Evolutionary conservation across 2,113 vertebrate genomes (phyloP), one percentile per base, ranked within the genome.

Genomic region (Epinephelus cyanopodus): DNA sequence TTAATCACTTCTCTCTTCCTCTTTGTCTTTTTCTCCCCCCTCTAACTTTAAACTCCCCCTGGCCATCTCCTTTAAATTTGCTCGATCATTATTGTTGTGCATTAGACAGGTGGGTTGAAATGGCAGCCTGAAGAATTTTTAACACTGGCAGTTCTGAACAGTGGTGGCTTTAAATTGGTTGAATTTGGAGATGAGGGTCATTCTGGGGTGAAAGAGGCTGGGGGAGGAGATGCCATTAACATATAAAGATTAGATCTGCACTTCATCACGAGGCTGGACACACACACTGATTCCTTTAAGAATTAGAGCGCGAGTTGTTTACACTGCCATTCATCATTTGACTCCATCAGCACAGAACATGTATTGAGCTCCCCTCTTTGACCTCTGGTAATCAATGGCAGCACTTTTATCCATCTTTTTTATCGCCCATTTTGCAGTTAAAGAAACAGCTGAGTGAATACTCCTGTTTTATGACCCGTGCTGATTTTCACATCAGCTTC

Each of bases 1-100:
- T 81, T 83, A 87, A 93, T 91, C 83, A 87, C 83, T 53, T 75
- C 67, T 87, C 66, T 47, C 66, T 29, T 74, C 12, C 48, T 29
- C 54, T 62, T 45, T 77, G 14, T 42, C 23, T 23, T 33, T 5
- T 37, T 7, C 19, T 50, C 21, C 7, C 25, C n/a, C 8, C 27
- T 29, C 47, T 2, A 77, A 75, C 63, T 48, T 73, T 67, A 64
- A 56, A 18, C 67, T 48, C 10, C 21, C 33, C 19, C 85, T 64
- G 48, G 13, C 25, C 0, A 2, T 62, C 21, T 56, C 57, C 64
- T 87, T 71, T 77, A 83, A 70, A 89, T 75, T 83, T 60, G 42
- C 79, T 58, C 25, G 12, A 54, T 78, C 74, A 52, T 84, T 81
- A 86, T 81, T 14, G 61, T 71, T 39, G n/a, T 64, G 81, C 87